Base-by-base conservation (phyloP, 2,113 vertebrate genomes). In the Burhinus oedicnemus region DNA sequence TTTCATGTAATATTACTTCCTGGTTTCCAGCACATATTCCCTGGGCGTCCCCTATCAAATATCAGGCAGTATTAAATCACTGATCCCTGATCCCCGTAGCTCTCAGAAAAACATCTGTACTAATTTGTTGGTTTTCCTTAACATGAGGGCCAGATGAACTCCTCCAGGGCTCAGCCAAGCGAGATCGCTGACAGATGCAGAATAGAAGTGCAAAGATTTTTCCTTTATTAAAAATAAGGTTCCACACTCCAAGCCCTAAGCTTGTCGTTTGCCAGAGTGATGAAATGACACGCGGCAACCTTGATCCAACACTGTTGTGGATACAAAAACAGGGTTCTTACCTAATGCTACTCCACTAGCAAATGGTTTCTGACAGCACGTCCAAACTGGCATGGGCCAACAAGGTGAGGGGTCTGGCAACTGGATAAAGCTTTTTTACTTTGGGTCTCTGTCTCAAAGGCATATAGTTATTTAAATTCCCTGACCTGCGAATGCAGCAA, bases 1-100 rank as follows among this genome's bases (percentile, higher is more conserved):
- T 96, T 97, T 97, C 95, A 97, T 94, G 96, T 96, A 96, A 96
- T 97, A 96, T 97, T 92, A 90, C 96, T 98, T 98, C 97, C 98
- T 98, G 96, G 62, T 97, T 96, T 97, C 94, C 91, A 95, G 79
- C 83, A 90, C 95, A 30, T 90, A 97, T 92, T 97, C 93, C 83
- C 92, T 83, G 66, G 95, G 94, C 94, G 95, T 93, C 91, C 75
- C 72, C 97, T 98, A 97, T 97, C 97, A 94, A 97, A 97, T 97
- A 95, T 96, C 97, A 97, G 91, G 96, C 96, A 93, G 94, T 91
- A 97, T 97, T 95, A 97, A 98, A 95, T 97, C 97, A 97, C 96
- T 79, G 92, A 96, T 91, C 94, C 91, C 95, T 61, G 96, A 88
- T 92, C 96, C 94, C 96, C 83, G 75, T 44, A 83, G 95, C 96